Evolutionary conservation across 2,888 invertebrate genomes (phyloP).

Genomic region (Atrina japonica): DNA sequence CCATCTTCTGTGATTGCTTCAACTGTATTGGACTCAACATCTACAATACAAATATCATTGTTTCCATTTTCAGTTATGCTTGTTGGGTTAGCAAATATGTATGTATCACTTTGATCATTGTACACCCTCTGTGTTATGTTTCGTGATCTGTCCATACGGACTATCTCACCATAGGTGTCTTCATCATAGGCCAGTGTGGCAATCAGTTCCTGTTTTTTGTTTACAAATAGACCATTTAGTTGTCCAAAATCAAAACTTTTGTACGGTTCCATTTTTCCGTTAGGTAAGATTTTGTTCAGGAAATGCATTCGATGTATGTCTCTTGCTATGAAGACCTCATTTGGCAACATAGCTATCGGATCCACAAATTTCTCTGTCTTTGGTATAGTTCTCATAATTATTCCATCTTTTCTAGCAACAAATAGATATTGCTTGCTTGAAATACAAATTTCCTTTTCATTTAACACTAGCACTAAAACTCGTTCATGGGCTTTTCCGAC

Average conservation of each 20-base stretch:
- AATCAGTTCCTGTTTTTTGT: neutral
- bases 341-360: neutral
- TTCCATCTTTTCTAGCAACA: slow-evolving; percentile 1
- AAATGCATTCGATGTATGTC: neutral
- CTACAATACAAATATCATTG: slow-evolving; percentile 15
- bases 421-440: neutral
- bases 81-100: slow-evolving; percentile 14
- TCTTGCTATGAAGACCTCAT: slow-evolving; percentile 9
- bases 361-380: neutral
- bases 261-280: neutral
- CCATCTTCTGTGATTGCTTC: slow-evolving; percentile 9
- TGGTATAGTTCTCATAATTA: neutral
- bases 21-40: neutral
- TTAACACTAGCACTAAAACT: neutral
- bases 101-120: neutral
- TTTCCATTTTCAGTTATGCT: slow-evolving; percentile 12
- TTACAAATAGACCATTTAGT: slow-evolving; percentile 7
- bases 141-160: neutral
- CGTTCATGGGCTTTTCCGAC: neutral
- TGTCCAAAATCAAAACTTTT: neutral
- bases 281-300: slow-evolving; percentile 7
- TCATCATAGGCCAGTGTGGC: slow-evolving; percentile 1
- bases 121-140: slow-evolving; percentile 7
- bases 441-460: slow-evolving; percentile 7
- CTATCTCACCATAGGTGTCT: slow-evolving; percentile 14